Percentiles rank a stretch among this genome's conserved stretches.
Conservation (phyloP, 2,888 invertebrate genomes). For the Mystacides longicornis region DNA sequence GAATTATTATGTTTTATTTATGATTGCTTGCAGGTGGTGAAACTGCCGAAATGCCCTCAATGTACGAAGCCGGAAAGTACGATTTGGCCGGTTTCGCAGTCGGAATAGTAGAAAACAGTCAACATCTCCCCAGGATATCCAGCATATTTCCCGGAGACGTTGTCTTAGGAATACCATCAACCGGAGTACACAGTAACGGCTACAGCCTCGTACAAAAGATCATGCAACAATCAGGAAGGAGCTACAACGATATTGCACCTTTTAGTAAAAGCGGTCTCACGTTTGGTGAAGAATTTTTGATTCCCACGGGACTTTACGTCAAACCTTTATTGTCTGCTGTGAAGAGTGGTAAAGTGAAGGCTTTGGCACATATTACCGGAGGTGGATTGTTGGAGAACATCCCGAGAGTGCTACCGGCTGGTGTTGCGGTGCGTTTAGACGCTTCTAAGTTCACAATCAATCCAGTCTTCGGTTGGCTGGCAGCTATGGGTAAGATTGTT, state of each 20-base stretch:
- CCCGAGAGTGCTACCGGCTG: conserved; percentile 68
- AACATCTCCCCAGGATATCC: conserved; percentile 58
- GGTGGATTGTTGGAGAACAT: conserved; percentile 88
- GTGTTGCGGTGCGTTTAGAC: conserved; percentile 59
- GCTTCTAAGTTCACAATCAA: conserved; percentile 66
- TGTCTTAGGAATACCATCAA: conserved; percentile 80
- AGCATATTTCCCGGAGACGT: conserved; percentile 68
- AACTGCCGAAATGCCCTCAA: conserved; percentile 96
- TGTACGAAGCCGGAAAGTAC: conserved; percentile 82
- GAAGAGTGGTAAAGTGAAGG: conserved; percentile 66
- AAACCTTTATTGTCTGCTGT: conserved; percentile 65
- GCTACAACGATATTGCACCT: conserved; percentile 48
- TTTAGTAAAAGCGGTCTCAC: conserved; percentile 38
- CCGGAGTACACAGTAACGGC: conserved; percentile 92
- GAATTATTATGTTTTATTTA: background rate
- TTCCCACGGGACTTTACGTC: conserved; percentile 85
- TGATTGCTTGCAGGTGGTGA: conserved; percentile 63
- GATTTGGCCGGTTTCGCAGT: conserved; percentile 96
- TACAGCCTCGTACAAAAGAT: conserved; percentile 83
- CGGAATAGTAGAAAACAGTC: conserved; percentile 76
- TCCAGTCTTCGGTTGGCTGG: conserved; percentile 84
- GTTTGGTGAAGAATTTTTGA: conserved; percentile 71
- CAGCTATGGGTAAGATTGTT: conserved; percentile 51
- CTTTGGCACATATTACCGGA: conserved; percentile 89
- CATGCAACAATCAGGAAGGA: conserved; percentile 57